Conservation (phyloP, 2,888 invertebrate species). For the Ennomos erosarius region DNA sequence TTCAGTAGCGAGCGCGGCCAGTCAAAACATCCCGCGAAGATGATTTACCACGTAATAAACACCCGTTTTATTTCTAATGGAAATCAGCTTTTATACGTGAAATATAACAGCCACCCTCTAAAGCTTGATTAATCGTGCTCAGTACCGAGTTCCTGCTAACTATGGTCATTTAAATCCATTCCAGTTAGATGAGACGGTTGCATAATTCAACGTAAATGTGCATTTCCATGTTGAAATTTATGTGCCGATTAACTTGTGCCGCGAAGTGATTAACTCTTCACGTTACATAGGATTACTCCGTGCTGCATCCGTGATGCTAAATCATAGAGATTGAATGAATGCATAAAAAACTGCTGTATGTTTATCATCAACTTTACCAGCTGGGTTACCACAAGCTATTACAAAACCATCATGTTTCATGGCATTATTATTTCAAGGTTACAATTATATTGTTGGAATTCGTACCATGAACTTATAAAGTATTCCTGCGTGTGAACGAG, state of each 20-base stretch:
- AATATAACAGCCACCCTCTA: slow-evolving; percentile 69
- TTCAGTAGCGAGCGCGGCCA: slow-evolving; percentile 70
- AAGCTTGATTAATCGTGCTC: slow-evolving; percentile 62
- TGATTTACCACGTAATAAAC: slow-evolving; percentile 83
- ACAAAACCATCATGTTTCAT: too few species aligned
- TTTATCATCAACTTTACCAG: too few species aligned
- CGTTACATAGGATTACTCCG: slow-evolving; percentile 28
- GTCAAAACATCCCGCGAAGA: slow-evolving; percentile 81
- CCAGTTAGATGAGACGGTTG: slow-evolving; percentile 28
- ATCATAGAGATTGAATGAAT: slow-evolving; percentile 16
- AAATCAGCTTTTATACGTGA: slow-evolving; percentile 80
- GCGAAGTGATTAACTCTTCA: slow-evolving; percentile 43
- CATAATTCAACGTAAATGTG: slow-evolving; percentile 41
- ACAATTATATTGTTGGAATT: too few species aligned
- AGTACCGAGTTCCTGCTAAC: slow-evolving; percentile 28
- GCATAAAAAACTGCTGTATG: neutral
- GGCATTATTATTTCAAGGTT: too few species aligned
- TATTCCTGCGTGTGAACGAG: too few species aligned
- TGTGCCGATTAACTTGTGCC: slow-evolving; percentile 47
- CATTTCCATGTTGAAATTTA: slow-evolving; percentile 49
- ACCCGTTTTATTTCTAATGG: slow-evolving; percentile 79
- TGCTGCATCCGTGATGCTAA: slow-evolving; percentile 27
- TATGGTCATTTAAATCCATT: slow-evolving; percentile 28
- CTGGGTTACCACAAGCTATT: too few species aligned
- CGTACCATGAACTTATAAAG: too few species aligned